Percentiles rank a stretch among this genome's conserved stretches.
These are phyloP conservation scores for Drosophila obscura DNA, from an alignment of 1,140 invertebrate species.

Conservation along the genomic window DNA sequence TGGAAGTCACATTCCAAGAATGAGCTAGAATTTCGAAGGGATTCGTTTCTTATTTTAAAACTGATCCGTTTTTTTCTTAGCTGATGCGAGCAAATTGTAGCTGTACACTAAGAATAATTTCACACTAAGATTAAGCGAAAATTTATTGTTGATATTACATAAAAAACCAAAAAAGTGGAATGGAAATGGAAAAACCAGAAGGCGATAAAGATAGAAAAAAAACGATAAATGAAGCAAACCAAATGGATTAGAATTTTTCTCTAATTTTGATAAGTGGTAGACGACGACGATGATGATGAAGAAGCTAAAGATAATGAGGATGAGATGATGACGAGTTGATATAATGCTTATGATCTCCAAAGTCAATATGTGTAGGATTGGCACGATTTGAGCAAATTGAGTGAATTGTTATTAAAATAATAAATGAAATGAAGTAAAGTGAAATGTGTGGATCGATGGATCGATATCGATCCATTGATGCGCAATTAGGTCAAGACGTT, in stretches of 20 bases:
- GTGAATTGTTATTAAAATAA: conserved; percentile 82
- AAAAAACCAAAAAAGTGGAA: conserved; percentile 30
- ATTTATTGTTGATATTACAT: conserved; percentile 82
- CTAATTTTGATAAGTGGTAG: conserved; percentile 73
- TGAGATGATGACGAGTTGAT: conserved; percentile 56
- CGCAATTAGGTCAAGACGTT: conserved; percentile 62
- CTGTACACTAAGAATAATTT: conserved; percentile 77
- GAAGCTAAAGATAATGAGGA: conserved; percentile 40
- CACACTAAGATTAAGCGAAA: conserved; percentile 77
- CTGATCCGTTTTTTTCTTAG: conserved; percentile 65
- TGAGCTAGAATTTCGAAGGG: conserved; percentile 44
- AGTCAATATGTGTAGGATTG: conserved; percentile 76
- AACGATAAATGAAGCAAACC: conserved; percentile 31
- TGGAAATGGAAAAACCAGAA: conserved; percentile 1
- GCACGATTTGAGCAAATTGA: conserved; percentile 79
- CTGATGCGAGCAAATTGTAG: conserved; percentile 78
- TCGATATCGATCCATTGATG: conserved; percentile 45
- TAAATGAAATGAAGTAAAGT: conserved; percentile 59
- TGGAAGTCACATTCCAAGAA: conserved; percentile 22
- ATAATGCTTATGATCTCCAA: conserved; percentile 73
- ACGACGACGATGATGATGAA: conserved; percentile 37
- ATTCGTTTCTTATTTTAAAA: conserved; percentile 45
- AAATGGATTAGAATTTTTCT: conserved; percentile 80
- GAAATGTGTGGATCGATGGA: conserved; percentile 56
- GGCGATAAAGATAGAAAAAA: not conserved